A percentile compares a stretch with the other conserved stretches of the same genome.
These are phyloP conservation scores for Coregonus clupeaformis DNA, from an alignment of 2,113 vertebrate species.

Conservation along the genomic window DNA sequence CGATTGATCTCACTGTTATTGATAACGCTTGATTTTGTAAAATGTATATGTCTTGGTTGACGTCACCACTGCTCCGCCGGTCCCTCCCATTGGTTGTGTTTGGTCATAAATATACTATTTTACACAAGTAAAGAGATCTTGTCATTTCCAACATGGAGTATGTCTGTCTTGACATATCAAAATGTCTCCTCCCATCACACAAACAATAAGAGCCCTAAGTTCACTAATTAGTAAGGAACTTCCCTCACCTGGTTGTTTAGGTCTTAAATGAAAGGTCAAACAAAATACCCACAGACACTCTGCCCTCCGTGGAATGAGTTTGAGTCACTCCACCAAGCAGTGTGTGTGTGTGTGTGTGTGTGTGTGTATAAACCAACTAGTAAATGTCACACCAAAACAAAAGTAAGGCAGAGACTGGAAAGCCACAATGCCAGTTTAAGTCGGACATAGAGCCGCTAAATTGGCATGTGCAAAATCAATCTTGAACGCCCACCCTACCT, in stretches of 20 bases:
- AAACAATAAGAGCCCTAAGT: slow-evolving; percentile 42
- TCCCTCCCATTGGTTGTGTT: slow-evolving; percentile 14
- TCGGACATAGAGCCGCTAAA: slow-evolving; percentile 46
- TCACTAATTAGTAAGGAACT: too few species aligned
- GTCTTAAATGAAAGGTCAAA: too few species aligned
- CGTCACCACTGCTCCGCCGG: slow-evolving; percentile 8
- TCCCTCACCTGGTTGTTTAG: too few species aligned
- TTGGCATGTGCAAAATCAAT: slow-evolving; percentile 48
- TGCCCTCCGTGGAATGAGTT: slow-evolving; percentile 50
- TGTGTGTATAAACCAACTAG: slow-evolving; percentile 45
- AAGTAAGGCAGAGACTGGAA: not conserved
- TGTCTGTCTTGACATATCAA: slow-evolving; percentile 51
- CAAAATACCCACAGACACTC: too few species aligned
- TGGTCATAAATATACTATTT: slow-evolving; percentile 46
- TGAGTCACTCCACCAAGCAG: slow-evolving; percentile 56
- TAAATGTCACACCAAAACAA: slow-evolving; percentile 3
- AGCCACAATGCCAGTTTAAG: slow-evolving; percentile 25
- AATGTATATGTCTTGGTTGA: not conserved
- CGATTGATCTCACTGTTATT: not conserved
- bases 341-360: slow-evolving; percentile 54
- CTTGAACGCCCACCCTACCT: slow-evolving; percentile 26
- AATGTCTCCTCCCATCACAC: slow-evolving; percentile 46
- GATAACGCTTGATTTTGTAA: not conserved
- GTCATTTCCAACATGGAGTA: slow-evolving; percentile 16
- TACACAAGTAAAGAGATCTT: slow-evolving; percentile 3